Evolutionary conservation across 2,888 invertebrate genomes (phyloP), one percentile per base, ranked within the genome.

Genomic region (Morpho achilles): DNA sequence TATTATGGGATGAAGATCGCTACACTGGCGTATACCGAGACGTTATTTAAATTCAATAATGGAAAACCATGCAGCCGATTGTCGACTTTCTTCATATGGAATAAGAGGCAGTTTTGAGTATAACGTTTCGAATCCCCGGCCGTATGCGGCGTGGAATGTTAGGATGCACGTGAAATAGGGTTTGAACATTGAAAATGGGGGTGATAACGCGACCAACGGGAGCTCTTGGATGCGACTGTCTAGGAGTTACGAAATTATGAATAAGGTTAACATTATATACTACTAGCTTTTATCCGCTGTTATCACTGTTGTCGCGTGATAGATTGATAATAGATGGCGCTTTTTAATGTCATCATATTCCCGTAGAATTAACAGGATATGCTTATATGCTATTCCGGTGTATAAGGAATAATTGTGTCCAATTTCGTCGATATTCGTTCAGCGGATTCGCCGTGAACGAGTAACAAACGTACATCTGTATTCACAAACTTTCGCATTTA

Each of bases 121-220:
- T 3, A 32, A 22, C n/a, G 8, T 16, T 52, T 41, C 7, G 7
- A 16, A 10, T 16, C 22, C 8, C 16, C n/a, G 8, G 7, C 23
- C n/a, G n/a, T 10, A 47, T 44, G 41, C 46, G 49, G 51, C 48
- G 61, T 58, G 57, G 61, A 52, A 60, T 48, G 57, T 47, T 57
- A 50, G 53, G 62, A 53, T 62, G 62, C 62, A 61, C 58, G 61
- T 65, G 63, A 65, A 63, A 63, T 63, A 63, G 61, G 61, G 57
- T 59, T 62, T 61, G 53, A 60, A 66, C 62, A 59, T 59, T 62
- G 62, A 62, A 59, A 59, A 60, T 58, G 61, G 59, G 58, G 57
- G 59, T 56, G 65, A 63, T 65, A 65, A 65, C 65, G 61, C 51
- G 59, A 56, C 66, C 59, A 56, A 59, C 44, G 64, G 64, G 62